Base-by-base conservation (phyloP, 2,113 vertebrate genomes). In the Tachuris rubrigastra region DNA sequence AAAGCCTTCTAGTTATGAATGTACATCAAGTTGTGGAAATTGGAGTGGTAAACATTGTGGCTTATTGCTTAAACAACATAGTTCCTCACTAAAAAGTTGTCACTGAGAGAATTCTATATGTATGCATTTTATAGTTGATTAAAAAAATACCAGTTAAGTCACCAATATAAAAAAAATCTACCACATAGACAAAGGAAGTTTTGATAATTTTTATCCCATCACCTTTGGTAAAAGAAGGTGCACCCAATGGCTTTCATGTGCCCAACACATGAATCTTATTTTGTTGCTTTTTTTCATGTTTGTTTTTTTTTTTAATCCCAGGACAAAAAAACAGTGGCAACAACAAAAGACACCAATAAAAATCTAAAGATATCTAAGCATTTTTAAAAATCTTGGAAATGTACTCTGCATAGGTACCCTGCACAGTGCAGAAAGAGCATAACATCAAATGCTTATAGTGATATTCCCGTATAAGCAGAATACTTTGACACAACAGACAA, bases 371-470 rank as follows among this genome's bases (percentile, higher is more conserved):
- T 27, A 19, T n/a, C 8, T n/a, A 50, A 86, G 23, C 39, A 35
- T 91, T 90, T 90, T 60, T 69, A 25, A 77, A 93, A 47, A n/a
- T 50, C 58, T 87, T 25, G 56, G 9, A 84, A 74, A 84, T 49
- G 5, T 58, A 12, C 37, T 30, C 46, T 56, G 24, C 24, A 20
- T 39, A 11, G 5, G 8, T 50, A 35, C 14, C 4, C 33, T 89
- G 30, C 16, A 55, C 14, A 30, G 19, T 1, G n/a, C 30, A 83
- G 42, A 9, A 91, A 56, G 6, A 58, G 16, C 14, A 14, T 35
- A 56, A 82, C 12, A 55, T 11, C 35, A 33, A 89, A 71, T 50
- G 30, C 3, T 77, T 83, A 88, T 67, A 67, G 31, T 67, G 35
- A 74, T 90, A 50, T 39, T 63, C 56, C 35, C 71, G 22, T 41